Evolutionary conservation across 2,888 invertebrate genomes (phyloP), one percentile per base, ranked within the genome.

Genomic region (Tinea semifulvella): DNA sequence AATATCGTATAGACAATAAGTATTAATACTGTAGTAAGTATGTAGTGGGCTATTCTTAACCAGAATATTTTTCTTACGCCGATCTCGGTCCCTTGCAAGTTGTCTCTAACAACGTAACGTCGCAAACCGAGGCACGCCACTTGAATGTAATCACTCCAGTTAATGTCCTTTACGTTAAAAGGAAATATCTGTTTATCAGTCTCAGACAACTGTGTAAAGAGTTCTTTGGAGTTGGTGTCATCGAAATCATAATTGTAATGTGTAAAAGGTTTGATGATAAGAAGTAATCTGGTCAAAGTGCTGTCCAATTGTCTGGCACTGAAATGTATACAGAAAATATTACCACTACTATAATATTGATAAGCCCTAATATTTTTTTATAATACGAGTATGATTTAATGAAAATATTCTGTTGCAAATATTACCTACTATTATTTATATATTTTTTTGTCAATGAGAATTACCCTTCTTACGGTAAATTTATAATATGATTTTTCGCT

Each of bases 51-150:
- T n/a, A 31, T 11, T 31, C 7, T 43, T 3, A 50, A 19, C 2
- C 42, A 46, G 10, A 3, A 19, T 7, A 48, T 45, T 8, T 47
- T 50, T 14, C 26, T 50, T 1, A 47, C 38, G 0, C 46, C 50
- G 4, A 38, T 27, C 1, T 46, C 36, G 2, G 48, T 50, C 4
- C 46, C 48, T 14, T 42, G 20, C 0, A 50, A 16, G 0, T 43
- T 46, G 13, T 50, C 50, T 26, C 49, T 50, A 2, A 50, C 16
- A 10, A 50, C 48, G 16, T 47, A 50, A 4, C 42, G 46, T 7
- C 50, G 20, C 0, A 50, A 39, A 0, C 50, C 50, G 2, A 50
- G 40, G 7, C 46, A 49, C 47, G 47, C 47, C 1, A 42, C 2
- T 0, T 35, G n/a, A 2, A 47, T 22, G 20, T 39, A 38, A 2